Evolutionary conservation across 2,797 vertebrate genomes (phyloP).

Genomic region (Gallinago stenura): DNA sequence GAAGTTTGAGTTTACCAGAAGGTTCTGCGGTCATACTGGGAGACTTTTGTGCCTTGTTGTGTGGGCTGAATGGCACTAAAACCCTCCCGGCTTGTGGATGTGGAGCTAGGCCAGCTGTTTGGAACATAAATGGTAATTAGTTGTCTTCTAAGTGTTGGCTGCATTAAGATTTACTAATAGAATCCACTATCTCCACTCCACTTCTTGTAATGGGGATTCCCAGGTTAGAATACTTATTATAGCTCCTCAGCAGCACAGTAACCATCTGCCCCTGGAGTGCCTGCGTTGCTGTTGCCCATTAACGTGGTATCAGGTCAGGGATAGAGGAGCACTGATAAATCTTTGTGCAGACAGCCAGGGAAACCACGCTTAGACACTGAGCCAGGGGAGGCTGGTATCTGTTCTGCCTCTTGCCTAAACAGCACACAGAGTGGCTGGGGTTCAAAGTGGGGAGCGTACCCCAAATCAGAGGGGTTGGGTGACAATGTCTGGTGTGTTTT

Average conservation of each 20-base stretch:
- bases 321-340: background rate
- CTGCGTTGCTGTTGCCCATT: background rate
- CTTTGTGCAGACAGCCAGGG: background rate
- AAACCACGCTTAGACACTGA: rapidly evolving
- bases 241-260: background rate
- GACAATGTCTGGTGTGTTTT: background rate
- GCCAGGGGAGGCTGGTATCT: background rate
- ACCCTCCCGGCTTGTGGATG: background rate
- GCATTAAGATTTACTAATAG: constrained; percentile 6
- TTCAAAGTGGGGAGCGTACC: background rate
- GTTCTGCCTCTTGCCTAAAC: background rate
- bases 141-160: background rate
- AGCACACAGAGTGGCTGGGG: rapidly evolving
- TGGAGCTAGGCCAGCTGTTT: constrained; percentile 37
- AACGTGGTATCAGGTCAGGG: background rate
- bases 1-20: background rate
- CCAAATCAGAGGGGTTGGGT: background rate
- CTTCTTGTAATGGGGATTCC: background rate
- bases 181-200: background rate
- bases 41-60: background rate
- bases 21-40: background rate
- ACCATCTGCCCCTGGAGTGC: background rate
- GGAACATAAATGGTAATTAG: background rate
- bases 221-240: rapidly evolving
- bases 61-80: constrained; percentile 25